These are phyloP conservation scores for Xestia sexstrigata DNA, from an alignment of 2,888 invertebrate species.

Conservation along the genomic window DNA sequence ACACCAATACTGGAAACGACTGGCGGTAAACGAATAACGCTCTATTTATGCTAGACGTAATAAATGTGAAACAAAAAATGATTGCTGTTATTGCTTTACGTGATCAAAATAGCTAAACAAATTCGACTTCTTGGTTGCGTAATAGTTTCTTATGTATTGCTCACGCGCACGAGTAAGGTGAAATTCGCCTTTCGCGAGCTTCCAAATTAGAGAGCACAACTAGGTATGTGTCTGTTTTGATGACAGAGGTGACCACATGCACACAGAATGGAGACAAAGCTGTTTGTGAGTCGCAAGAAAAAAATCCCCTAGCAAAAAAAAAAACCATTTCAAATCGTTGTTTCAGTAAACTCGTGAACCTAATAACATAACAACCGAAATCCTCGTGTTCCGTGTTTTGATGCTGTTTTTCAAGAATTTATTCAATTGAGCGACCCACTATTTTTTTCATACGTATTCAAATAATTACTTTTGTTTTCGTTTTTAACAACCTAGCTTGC, in stretches of 20 bases:
- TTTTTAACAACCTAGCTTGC: conserved; percentile 11
- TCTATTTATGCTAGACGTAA: conserved; percentile 47
- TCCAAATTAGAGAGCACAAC: conserved; percentile 62
- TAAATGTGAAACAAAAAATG: conserved; percentile 56
- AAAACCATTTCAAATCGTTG: neutral
- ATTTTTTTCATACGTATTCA: conserved; percentile 40
- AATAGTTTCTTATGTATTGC: conserved; percentile 61
- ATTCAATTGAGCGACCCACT: conserved; percentile 33
- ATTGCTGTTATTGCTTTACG: conserved; percentile 63
- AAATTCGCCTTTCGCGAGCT: conserved; percentile 75
- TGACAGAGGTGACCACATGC: conserved; percentile 37
- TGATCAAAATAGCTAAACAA: conserved; percentile 62
- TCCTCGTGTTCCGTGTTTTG: conserved; percentile 33
- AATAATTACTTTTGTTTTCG: conserved; percentile 16
- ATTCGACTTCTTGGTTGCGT: conserved; percentile 59
- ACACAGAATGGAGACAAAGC: neutral
- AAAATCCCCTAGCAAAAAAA: neutral
- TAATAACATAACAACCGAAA: neutral
- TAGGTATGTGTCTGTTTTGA: conserved; percentile 44
- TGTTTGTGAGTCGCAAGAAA: neutral
- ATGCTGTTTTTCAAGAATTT: conserved; percentile 11
- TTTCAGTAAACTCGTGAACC: conserved; percentile 26
- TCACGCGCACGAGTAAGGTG: conserved; percentile 73
- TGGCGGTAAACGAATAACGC: conserved; percentile 46
- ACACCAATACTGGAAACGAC: conserved; percentile 31